Conservation (phyloP, 35 echinoderm and acorn worm genomes). For the Ptychodera flava region DNA sequence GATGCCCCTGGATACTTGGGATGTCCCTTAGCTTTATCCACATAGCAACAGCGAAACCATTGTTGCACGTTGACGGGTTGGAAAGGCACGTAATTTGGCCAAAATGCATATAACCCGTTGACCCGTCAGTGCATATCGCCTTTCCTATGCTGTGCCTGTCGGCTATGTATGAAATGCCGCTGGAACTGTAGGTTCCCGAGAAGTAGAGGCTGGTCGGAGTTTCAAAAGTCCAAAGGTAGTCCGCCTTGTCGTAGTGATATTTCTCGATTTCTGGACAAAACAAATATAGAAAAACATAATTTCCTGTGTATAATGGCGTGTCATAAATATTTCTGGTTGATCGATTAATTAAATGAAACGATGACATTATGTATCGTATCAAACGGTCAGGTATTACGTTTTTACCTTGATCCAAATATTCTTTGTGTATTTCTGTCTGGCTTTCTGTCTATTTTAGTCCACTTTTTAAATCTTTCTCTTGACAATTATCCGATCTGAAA, state of each 20-base stretch:
- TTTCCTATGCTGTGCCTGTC: conserved; percentile 13
- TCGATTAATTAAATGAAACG: too few species aligned
- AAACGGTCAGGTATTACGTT: too few species aligned
- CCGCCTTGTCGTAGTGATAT: conserved; percentile 8
- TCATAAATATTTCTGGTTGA: too few species aligned
- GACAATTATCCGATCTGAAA: too few species aligned
- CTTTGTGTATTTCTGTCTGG: too few species aligned
- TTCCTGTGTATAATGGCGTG: too few species aligned
- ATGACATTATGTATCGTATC: too few species aligned
- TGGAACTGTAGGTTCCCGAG: neutral
- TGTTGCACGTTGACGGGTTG: conserved; percentile 34
- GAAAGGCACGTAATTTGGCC: conserved; percentile 20
- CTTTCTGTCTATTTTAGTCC: too few species aligned
- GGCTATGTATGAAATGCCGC: neutral
- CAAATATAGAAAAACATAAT: too few species aligned
- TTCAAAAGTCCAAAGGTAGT: conserved; percentile 56
- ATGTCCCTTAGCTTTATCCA: conserved; percentile 47
- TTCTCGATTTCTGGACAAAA: neutral
- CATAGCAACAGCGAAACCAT: conserved; percentile 56
- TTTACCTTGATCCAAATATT: too few species aligned
- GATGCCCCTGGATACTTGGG: neutral
- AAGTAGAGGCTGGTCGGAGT: neutral
- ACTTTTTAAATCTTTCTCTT: too few species aligned
- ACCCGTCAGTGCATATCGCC: conserved; percentile 33
- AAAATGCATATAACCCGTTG: conserved; percentile 12